Conservation (phyloP, 2,888 invertebrate genomes). For the Athalia cordata region DNA sequence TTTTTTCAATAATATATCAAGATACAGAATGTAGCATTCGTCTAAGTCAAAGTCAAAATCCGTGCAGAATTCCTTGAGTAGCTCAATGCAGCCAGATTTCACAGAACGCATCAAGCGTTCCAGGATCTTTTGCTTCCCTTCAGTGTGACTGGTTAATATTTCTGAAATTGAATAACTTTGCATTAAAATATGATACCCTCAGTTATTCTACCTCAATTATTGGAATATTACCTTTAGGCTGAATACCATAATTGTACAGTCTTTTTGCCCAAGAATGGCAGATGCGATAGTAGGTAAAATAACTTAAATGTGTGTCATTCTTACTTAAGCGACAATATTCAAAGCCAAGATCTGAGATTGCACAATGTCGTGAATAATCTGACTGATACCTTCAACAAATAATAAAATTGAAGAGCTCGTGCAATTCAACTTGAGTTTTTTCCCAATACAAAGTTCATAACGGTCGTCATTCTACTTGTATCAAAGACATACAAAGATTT, state of each 20-base stretch:
- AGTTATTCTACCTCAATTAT: neutral
- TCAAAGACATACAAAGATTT: neutral
- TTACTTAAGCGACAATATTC: constrained; percentile 62
- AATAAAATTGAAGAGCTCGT: neutral
- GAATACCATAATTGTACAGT: constrained; percentile 64
- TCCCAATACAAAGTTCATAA: constrained; percentile 19
- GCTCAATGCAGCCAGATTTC: constrained; percentile 59
- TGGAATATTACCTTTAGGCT: constrained; percentile 61
- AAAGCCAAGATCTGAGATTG: constrained; percentile 61
- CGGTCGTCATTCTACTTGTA: constrained; percentile 25
- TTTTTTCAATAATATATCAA: constrained; percentile 67
- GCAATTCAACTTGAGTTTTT: too few relatives aligned
- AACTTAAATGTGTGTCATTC: constrained; percentile 51
- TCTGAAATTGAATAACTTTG: constrained; percentile 56
- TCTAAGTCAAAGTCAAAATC: constrained; percentile 72
- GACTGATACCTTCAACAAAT: constrained; percentile 54
- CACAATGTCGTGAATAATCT: constrained; percentile 58
- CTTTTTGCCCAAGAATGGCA: constrained; percentile 66
- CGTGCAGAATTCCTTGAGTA: constrained; percentile 72
- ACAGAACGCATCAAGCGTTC: constrained; percentile 60
- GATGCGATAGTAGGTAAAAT: constrained; percentile 57
- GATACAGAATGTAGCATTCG: constrained; percentile 69
- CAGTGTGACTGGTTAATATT: constrained; percentile 60
- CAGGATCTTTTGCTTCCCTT: constrained; percentile 61
- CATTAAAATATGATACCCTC: neutral